Evolutionary conservation across 2,113 vertebrate genomes (phyloP), one percentile per base, ranked within the genome.

Genomic region (Sapajus apella): DNA sequence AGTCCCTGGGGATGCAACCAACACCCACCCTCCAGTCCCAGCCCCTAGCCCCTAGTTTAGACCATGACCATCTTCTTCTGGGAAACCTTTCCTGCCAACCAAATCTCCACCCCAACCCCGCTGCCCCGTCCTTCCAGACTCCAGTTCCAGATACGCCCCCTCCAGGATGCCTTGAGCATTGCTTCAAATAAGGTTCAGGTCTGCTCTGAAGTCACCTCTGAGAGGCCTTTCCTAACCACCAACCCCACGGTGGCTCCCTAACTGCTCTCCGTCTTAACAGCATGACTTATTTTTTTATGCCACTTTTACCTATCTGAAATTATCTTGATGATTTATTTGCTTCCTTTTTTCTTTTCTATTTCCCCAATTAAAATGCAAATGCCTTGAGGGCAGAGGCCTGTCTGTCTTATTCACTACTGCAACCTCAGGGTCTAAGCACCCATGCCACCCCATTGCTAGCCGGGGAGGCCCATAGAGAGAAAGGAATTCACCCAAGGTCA

Each of bases 401-500:
- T 80, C 45, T 85, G 35, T 80, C 45, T 85, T 37, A 3, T 50
- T 93, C 55, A 50, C 50, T n/a, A 55, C 18, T 73, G 18, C 61
- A 81, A 73, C 30, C 37, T 25, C 27, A 58, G 76, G 56, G 30
- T 43, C 86, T 43, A 64, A 85, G 70, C 30, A 27, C 16, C 30
- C 77, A 45, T 14, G 5, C 40, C 14, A 20, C 8, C n/a, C n/a
- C 30, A 1, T 16, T 30, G 56, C 64, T 76, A 90, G 20, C 72
- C 87, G 83, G n/a, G 27, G 55, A 96, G 56, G 35, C 88, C 56
- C 58, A 5, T 9, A 47, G 45, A 82, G 85, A 64, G 61, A 10
- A 87, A 94, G 56, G 56, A 43, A 70, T 90, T 87, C 18, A 64
- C 40, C 68, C 81, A 95, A 90, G 58, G 85, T 88, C 77, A 93